phyloP scores from a whole-genome alignment of 2,113 vertebrate genomes.

The Alligator sinensis region DNA sequence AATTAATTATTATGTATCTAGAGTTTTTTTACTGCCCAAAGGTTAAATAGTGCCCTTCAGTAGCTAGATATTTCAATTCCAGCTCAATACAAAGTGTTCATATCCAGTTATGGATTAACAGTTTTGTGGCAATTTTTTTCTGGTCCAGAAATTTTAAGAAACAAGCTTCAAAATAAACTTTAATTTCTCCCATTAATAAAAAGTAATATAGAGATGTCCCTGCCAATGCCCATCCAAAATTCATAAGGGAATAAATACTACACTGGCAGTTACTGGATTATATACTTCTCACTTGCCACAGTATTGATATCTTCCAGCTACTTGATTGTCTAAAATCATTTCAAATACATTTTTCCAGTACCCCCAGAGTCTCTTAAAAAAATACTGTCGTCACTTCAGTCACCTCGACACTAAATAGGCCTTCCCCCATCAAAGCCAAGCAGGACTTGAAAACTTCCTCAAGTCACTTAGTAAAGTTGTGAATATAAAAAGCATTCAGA shows the following conservation, averaged over 20 bases:
- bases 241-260: background rate
- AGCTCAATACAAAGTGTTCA: background rate
- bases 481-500: background rate
- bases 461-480: background rate
- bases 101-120: background rate
- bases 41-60: background rate
- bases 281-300: background rate
- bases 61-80: background rate
- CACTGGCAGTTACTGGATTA: background rate
- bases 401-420: background rate
- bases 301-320: background rate
- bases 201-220: background rate
- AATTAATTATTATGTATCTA: background rate
- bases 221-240: background rate
- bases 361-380: background rate
- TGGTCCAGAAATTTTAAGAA: background rate
- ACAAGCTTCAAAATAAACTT: background rate
- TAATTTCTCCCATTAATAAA: background rate
- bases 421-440: background rate
- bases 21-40: background rate
- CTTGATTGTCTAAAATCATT: background rate
- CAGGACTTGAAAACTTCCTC: background rate
- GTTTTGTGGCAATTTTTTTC: background rate
- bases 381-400: background rate
- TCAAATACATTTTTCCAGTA: background rate